These are phyloP conservation scores for Burhinus oedicnemus DNA, from an alignment of 2,113 vertebrate genomes.

Conservation along the genomic window DNA sequence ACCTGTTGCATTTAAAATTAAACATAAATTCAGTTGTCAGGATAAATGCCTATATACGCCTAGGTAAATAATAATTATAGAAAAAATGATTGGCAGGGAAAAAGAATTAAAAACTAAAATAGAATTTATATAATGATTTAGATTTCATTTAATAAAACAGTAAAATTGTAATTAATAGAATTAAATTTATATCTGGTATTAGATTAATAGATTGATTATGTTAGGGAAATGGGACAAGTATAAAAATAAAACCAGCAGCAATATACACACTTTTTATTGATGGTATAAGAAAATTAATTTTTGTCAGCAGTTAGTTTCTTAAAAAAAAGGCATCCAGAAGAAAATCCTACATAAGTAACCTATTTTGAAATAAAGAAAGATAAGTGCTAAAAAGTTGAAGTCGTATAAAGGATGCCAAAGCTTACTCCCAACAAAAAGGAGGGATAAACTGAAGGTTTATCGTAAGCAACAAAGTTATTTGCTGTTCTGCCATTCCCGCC, in stretches of 20 bases:
- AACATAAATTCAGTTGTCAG: neutral
- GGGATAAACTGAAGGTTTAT: neutral
- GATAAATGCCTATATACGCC: neutral
- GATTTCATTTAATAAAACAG: neutral
- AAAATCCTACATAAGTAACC: neutral
- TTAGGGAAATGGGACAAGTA: neutral
- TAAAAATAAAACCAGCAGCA: neutral
- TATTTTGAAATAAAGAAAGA: neutral
- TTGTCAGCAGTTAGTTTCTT: neutral
- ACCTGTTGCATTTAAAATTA: neutral
- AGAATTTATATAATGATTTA: neutral
- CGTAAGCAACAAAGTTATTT: neutral
- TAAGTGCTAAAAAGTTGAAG: neutral
- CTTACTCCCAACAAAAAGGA: neutral
- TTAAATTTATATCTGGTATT: neutral
- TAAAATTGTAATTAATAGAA: neutral
- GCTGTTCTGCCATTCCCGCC: neutral
- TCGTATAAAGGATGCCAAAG: neutral
- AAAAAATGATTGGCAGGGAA: neutral
- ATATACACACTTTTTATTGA: neutral
- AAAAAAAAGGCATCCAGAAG: neutral
- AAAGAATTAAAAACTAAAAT: neutral
- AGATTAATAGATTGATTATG: neutral
- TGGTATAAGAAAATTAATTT: neutral
- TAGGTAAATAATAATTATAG: neutral